phyloP scores from a whole-genome alignment of 2,888 invertebrate genomes.

The Stenodera caucasica region DNA sequence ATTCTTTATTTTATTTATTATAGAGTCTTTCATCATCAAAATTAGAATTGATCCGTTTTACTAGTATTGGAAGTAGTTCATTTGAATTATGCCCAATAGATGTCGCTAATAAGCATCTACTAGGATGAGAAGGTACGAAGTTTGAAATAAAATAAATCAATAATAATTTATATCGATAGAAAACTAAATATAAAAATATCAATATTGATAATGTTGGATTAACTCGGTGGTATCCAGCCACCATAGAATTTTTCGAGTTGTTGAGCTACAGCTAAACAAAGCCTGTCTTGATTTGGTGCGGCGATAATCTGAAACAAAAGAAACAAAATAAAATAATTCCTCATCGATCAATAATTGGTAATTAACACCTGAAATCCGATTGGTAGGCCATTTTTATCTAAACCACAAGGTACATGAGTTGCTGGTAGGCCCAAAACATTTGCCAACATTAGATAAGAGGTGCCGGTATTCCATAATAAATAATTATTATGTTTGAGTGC shows the following conservation, averaged over 20 bases:
- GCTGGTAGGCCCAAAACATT: slow-evolving; percentile 77
- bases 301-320: slow-evolving; percentile 65
- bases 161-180: too few relatives aligned
- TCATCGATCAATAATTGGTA: neutral
- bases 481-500: slow-evolving; percentile 70
- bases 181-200: too few relatives aligned
- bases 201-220: too few relatives aligned
- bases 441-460: slow-evolving; percentile 66
- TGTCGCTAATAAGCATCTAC: too few relatives aligned
- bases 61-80: too few relatives aligned
- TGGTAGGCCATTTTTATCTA: slow-evolving; percentile 67
- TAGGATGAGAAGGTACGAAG: too few relatives aligned
- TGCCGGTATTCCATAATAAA: slow-evolving; percentile 61
- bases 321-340: neutral
- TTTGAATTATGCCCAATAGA: too few relatives aligned
- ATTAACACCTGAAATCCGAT: slow-evolving; percentile 72
- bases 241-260: slow-evolving; percentile 79
- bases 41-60: too few relatives aligned
- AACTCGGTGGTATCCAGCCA: slow-evolving; percentile 71
- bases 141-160: too few relatives aligned
- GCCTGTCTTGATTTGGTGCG: slow-evolving; percentile 72
- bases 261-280: slow-evolving; percentile 78
- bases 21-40: too few relatives aligned
- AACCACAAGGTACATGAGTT: slow-evolving; percentile 72
- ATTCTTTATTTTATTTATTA: too few relatives aligned